phyloP scores from a whole-genome alignment of 2,797 vertebrate species.

The Staurois parvus region DNA sequence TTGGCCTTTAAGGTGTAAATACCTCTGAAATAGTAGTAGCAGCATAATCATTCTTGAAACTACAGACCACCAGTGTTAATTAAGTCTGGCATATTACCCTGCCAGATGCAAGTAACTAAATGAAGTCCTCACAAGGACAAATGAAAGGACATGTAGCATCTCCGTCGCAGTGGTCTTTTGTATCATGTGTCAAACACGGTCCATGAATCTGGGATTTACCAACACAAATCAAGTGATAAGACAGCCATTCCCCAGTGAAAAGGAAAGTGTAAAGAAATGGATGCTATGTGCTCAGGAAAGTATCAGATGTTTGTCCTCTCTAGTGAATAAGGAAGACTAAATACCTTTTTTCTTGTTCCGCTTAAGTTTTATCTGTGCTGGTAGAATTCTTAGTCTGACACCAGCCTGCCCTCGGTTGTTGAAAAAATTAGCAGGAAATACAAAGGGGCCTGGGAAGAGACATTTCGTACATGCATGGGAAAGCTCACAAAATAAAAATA shows the following conservation, averaged over 20 bases:
- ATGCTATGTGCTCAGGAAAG: constrained; percentile 66
- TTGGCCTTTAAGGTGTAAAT: too few relatives aligned
- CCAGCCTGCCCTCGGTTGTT: constrained; percentile 99
- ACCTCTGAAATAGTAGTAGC: too few relatives aligned
- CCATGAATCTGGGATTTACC: too few relatives aligned
- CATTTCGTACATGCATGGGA: constrained; percentile 99
- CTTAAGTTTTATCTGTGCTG: constrained; percentile 97
- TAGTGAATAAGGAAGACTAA: constrained; percentile 88
- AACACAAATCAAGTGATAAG: background rate
- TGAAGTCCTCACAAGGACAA: too few relatives aligned
- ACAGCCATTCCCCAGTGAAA: constrained; percentile 6
- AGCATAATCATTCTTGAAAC: too few relatives aligned
- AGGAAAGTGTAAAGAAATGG: constrained; percentile 57
- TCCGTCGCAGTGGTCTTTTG: too few relatives aligned
- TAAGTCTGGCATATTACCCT: too few relatives aligned
- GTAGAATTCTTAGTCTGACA: constrained; percentile 99
- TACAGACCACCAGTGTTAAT: too few relatives aligned
- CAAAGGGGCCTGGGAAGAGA: constrained; percentile 99
- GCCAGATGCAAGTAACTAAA: too few relatives aligned
- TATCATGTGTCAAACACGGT: too few relatives aligned
- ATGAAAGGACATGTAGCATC: too few relatives aligned
- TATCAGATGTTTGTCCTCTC: constrained; percentile 75
- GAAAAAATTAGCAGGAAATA: constrained; percentile 99
- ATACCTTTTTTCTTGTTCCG: constrained; percentile 99
- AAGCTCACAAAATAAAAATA: constrained; percentile 89